These are phyloP conservation scores for Sycon ciliatum DNA, from an alignment of 37 sponge, comb jelly and placozoan genomes.

Conservation along the genomic window DNA sequence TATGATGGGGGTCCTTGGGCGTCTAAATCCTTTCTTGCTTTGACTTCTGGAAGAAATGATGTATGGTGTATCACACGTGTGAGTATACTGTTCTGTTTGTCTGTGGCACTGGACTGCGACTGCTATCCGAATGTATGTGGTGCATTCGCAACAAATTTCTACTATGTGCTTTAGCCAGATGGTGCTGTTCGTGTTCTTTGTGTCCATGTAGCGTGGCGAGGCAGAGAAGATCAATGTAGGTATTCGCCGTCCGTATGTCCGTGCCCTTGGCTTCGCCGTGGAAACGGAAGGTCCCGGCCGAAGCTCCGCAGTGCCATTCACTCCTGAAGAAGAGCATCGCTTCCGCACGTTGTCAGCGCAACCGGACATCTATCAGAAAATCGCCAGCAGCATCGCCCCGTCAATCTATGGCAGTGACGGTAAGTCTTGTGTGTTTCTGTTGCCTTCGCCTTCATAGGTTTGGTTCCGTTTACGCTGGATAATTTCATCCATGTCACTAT, in stretches of 20 bases:
- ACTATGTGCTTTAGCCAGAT: background rate
- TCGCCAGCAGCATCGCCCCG: constrained; percentile 78
- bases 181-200: too few species aligned
- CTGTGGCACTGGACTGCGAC: too few species aligned
- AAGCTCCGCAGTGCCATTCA: constrained; percentile 41
- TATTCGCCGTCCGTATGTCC: constrained; percentile 84
- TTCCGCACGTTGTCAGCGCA: constrained; percentile 64
- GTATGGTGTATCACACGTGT: too few species aligned
- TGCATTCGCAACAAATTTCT: background rate
- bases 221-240: constrained; percentile 71
- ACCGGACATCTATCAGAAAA: constrained; percentile 73
- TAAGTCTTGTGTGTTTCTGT: constrained; percentile 17
- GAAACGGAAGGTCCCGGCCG: constrained; percentile 80
- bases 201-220: constrained; percentile 21
- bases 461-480: too few species aligned
- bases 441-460: too few species aligned
- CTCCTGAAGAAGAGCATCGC: constrained; percentile 84
- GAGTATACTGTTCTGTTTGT: too few species aligned
- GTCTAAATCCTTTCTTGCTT: background rate
- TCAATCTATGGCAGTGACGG: constrained; percentile 95
- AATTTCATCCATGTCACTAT: too few species aligned
- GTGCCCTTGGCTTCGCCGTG: constrained; percentile 85
- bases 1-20: background rate
- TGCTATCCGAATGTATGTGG: too few species aligned
- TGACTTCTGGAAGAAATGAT: background rate